Evolutionary conservation across 2,797 vertebrate species (phyloP), one percentile per base, ranked within the genome.

Genomic region (Myotis pilosus): DNA sequence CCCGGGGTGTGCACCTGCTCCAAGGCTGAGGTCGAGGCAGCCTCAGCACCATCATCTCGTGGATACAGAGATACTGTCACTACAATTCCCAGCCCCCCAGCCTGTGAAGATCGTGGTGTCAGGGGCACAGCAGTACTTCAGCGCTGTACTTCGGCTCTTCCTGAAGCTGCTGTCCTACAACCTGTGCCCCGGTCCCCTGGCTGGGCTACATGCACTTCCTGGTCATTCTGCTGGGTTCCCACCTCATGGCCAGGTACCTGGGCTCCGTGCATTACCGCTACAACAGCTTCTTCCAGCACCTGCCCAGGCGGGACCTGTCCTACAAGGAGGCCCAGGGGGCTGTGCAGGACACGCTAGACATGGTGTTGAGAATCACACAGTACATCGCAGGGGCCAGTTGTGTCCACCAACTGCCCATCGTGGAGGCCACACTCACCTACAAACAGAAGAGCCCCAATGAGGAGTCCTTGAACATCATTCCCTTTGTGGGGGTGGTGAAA

Each of bases 1-100:
- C 99, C 49, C 99, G 98, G 99, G 87, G 99, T 99, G 87, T 99
- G 99, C 97, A 99, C 99, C 0, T 99, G 99, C 97, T 99, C 99
- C 41, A 98, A 98, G 0, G 99, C 99, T 1, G 99, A 99, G 92
- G 98, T 99, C 97, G 99, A 99, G 94, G 99, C 99, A 57, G 99
- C 99, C 25, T 99, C 98, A 99, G 99, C 98, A 99, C 99, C 97
- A 99, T 99, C 90, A 99, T 99, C 85, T 99, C 99, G 10, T 98
- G 99, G 96, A 99, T 99, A 96, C 99, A 99, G 98, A 98, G 99
- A 99, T 99, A 99, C 97, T 99, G 99, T 98, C 99, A 99, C 98
- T 99, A 99, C 98, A 99, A 99, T 97, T 99, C 99, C 0, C 99
- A 99, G 98, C 99, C 99, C 82, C 99, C 99, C 23, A 23, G 33